Evolutionary conservation across 2,113 vertebrate genomes (phyloP).

Genomic region (Agapornis roseicollis): DNA sequence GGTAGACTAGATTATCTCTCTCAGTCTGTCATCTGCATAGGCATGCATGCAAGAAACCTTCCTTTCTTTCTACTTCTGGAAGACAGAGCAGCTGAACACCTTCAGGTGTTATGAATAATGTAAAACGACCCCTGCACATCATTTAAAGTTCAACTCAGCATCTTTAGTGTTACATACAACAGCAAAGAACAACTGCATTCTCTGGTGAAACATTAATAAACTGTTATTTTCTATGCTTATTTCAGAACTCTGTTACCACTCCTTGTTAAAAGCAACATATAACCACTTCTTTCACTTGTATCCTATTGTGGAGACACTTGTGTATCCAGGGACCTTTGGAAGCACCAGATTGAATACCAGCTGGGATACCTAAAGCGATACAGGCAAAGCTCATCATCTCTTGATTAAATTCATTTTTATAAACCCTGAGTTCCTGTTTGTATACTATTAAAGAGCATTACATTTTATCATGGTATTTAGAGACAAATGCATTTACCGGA

Average conservation of each 20-base stretch:
- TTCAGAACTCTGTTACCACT: neutral
- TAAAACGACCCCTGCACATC: neutral
- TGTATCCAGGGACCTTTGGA: neutral
- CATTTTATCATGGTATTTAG: neutral
- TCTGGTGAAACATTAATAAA: neutral
- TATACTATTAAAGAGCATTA: neutral
- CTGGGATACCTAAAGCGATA: neutral
- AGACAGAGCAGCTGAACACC: neutral
- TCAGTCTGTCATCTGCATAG: neutral
- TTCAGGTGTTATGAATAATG: neutral
- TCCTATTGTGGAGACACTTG: neutral
- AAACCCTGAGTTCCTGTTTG: neutral
- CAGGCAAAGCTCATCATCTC: neutral
- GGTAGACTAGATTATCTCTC: neutral
- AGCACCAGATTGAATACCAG: neutral
- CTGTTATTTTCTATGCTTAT: neutral
- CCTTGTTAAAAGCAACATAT: neutral
- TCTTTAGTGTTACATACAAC: neutral
- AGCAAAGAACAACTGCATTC: neutral
- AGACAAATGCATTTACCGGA: neutral
- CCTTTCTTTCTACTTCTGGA: neutral
- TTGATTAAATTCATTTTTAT: neutral
- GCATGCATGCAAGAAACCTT: neutral
- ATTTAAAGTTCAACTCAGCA: neutral
- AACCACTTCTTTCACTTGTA: neutral